A percentile compares a stretch with the other conserved stretches of the same genome.
Evolutionary conservation across 2,113 vertebrate species (phyloP).

Genomic region (Ahaetulla prasina): DNA sequence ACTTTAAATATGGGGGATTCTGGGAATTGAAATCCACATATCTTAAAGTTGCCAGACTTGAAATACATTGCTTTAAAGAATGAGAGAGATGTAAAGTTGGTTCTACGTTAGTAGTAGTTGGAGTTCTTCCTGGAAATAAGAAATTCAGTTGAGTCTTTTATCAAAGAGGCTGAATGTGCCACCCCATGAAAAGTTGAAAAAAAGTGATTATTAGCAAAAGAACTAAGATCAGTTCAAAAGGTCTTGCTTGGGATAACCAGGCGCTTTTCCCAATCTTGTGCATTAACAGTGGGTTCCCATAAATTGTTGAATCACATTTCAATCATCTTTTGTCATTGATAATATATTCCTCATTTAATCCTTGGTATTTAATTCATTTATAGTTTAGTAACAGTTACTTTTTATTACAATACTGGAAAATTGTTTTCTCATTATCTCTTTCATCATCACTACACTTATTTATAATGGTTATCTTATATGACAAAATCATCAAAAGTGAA

Average conservation of each 20-base stretch:
- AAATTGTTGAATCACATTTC: neutral
- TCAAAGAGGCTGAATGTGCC: neutral
- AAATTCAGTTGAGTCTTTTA: neutral
- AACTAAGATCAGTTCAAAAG: neutral
- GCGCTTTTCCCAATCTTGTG: neutral
- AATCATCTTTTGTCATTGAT: neutral
- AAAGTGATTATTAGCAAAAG: neutral
- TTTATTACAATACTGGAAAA: neutral
- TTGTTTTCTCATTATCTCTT: neutral
- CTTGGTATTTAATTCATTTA: neutral
- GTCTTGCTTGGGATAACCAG: neutral
- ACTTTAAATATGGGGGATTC: neutral
- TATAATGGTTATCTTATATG: neutral
- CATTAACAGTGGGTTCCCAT: neutral
- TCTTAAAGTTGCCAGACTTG: neutral
- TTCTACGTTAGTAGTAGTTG: neutral
- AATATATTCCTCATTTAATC: neutral
- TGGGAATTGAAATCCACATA: neutral
- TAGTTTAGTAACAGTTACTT: neutral
- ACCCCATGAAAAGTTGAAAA: neutral
- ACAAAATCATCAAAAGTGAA: neutral
- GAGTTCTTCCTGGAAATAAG: neutral
- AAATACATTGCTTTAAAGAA: neutral
- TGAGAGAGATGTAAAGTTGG: neutral
- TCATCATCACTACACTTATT: neutral